These are phyloP conservation scores for Talpa occidentalis DNA, from an alignment of 2,113 vertebrate species.

Conservation along the genomic window DNA sequence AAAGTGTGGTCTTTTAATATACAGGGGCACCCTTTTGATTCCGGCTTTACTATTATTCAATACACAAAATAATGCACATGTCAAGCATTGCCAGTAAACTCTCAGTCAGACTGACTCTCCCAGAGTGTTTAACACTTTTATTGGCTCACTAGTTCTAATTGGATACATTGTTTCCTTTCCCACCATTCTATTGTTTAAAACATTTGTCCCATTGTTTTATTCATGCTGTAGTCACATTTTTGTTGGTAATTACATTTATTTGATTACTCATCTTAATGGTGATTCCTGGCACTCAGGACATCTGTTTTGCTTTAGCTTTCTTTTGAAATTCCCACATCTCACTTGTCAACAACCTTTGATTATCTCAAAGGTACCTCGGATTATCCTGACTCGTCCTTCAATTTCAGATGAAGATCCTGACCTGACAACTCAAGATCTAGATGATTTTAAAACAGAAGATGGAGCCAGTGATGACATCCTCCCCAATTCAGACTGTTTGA, in stretches of 20 bases:
- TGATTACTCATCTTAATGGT: background rate
- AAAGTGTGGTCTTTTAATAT: constrained; percentile 20
- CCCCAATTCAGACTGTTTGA: constrained; percentile 79
- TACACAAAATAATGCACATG: background rate
- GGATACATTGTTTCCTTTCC: background rate
- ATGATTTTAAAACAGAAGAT: constrained; percentile 79
- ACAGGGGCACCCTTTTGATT: background rate
- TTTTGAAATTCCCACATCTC: constrained; percentile 51
- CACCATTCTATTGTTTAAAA: background rate
- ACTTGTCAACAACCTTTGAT: constrained; percentile 49
- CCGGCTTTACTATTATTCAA: background rate
- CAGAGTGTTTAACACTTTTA: background rate
- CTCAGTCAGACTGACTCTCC: background rate
- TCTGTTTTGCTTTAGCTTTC: background rate
- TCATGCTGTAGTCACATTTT: background rate
- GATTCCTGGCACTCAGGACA: constrained; percentile 6
- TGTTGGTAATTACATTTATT: background rate
- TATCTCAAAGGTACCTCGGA: constrained; percentile 88
- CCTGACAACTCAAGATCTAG: constrained; percentile 82
- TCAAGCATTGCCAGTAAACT: background rate
- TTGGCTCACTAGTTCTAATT: background rate
- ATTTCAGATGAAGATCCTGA: constrained; percentile 91
- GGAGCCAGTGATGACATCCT: constrained; percentile 62
- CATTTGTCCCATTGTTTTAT: background rate
- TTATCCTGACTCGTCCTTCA: constrained; percentile 91